Evolutionary conservation across 2,888 invertebrate species (phyloP).

Genomic region (Shargacucullia verbasci): DNA sequence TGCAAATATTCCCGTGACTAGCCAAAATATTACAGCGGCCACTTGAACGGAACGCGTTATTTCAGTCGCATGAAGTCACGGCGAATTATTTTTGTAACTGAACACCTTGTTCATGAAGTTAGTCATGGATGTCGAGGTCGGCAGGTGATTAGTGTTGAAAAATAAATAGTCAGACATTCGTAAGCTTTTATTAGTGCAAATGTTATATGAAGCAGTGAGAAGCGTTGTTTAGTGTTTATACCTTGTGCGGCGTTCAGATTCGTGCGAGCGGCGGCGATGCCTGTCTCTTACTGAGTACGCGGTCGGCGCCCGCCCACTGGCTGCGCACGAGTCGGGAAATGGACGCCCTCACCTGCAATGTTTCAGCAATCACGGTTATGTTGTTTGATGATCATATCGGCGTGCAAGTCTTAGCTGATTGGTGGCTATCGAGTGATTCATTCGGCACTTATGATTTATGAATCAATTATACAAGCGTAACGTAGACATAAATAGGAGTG

Average conservation of each 20-base stretch:
- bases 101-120: constrained; percentile 80
- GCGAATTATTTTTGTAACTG: constrained; percentile 83
- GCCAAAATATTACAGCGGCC: constrained; percentile 60
- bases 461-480: constrained; percentile 26
- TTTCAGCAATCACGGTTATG: constrained; percentile 70
- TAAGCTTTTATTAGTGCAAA: constrained; percentile 85
- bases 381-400: constrained; percentile 59
- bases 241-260: constrained; percentile 87
- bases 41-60: constrained; percentile 69
- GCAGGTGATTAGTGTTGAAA: constrained; percentile 77
- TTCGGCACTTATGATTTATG: constrained; percentile 39
- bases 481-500: constrained; percentile 17
- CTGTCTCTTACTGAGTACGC: constrained; percentile 83
- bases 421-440: constrained; percentile 54
- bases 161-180: constrained; percentile 66
- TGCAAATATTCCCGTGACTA: constrained; percentile 44
- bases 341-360: constrained; percentile 80
- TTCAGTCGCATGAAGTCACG: constrained; percentile 84
- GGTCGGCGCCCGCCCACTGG: constrained; percentile 77
- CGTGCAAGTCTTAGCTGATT: constrained; percentile 48
- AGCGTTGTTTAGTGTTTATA: constrained; percentile 68
- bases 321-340: constrained; percentile 62
- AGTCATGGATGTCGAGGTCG: constrained; percentile 80
- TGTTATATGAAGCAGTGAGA: constrained; percentile 79
- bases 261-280: constrained; percentile 87